Conservation (phyloP, 2,113 vertebrate genomes). For the Machaerirhynchus nigripectus region DNA sequence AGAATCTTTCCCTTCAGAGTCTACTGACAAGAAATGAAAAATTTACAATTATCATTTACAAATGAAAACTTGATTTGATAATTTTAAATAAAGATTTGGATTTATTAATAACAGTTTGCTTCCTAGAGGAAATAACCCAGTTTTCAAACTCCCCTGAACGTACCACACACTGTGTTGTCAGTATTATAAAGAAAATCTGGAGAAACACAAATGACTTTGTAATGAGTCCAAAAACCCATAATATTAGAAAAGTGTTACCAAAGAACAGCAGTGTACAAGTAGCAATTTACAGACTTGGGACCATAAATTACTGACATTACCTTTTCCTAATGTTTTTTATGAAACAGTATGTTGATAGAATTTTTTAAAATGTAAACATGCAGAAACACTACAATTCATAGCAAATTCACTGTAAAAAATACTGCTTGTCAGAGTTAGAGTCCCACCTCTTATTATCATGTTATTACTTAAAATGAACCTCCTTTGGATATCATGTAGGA, state of each 20-base stretch:
- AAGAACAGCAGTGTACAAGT: neutral
- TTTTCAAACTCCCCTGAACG: neutral
- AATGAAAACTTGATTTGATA: neutral
- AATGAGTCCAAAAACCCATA: neutral
- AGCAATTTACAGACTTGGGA: neutral
- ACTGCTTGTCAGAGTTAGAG: neutral
- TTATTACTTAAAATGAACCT: neutral
- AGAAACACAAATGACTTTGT: neutral
- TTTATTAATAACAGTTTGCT: neutral
- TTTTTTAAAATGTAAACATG: neutral
- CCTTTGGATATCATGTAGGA: neutral
- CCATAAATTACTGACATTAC: neutral
- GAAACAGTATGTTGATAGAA: neutral
- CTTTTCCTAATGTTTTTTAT: neutral
- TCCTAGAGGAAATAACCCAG: neutral
- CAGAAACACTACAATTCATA: neutral
- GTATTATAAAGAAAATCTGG: neutral
- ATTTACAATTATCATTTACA: neutral
- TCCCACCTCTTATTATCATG: neutral
- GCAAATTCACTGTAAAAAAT: neutral
- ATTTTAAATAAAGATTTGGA: neutral
- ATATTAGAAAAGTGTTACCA: neutral
- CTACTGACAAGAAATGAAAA: neutral
- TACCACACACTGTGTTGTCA: neutral
- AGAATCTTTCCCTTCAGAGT: neutral